Conservation (phyloP, 1,140 invertebrate genomes). For the Metaphire vulgaris region DNA sequence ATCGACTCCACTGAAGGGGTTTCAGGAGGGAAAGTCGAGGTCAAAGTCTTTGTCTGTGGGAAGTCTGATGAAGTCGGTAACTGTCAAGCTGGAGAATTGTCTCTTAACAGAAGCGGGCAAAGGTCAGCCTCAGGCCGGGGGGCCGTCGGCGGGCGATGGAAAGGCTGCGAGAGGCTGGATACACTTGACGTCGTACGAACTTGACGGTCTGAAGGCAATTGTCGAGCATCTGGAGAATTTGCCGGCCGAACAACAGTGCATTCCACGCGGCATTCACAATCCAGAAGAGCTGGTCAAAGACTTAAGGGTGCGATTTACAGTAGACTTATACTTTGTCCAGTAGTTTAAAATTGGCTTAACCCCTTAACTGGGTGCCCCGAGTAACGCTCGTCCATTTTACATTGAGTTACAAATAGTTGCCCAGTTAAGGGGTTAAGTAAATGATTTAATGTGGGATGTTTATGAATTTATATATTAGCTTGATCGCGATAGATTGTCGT, state of each 20-base stretch:
- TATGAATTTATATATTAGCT: too few relatives aligned
- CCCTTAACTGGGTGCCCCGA: too few relatives aligned
- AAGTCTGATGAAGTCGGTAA: constrained; percentile 18
- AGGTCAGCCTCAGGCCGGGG: constrained; percentile 2
- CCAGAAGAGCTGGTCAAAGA: constrained; percentile 81
- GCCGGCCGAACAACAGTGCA: constrained; percentile 79
- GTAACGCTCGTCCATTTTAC: too few relatives aligned
- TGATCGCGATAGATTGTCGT: too few relatives aligned
- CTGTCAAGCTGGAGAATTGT: constrained; percentile 26
- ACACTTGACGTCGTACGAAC: constrained; percentile 61
- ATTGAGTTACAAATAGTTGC: too few relatives aligned
- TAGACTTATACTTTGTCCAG: too few relatives aligned
- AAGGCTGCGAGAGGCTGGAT: constrained; percentile 32
- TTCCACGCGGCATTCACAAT: constrained; percentile 82
- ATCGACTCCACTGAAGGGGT: neutral
- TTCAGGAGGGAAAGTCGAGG: neutral
- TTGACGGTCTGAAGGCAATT: constrained; percentile 71
- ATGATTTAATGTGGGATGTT: too few relatives aligned
- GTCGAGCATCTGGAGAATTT: constrained; percentile 75
- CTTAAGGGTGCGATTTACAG: constrained; percentile 59
- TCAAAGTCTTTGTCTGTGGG: neutral
- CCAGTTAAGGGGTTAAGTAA: too few relatives aligned
- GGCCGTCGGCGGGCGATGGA: constrained; percentile 12
- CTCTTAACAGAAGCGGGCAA: constrained; percentile 2
- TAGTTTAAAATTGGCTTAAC: too few relatives aligned